phyloP scores from a whole-genome alignment of 2,888 invertebrate species.

The Troides aeacus region DNA sequence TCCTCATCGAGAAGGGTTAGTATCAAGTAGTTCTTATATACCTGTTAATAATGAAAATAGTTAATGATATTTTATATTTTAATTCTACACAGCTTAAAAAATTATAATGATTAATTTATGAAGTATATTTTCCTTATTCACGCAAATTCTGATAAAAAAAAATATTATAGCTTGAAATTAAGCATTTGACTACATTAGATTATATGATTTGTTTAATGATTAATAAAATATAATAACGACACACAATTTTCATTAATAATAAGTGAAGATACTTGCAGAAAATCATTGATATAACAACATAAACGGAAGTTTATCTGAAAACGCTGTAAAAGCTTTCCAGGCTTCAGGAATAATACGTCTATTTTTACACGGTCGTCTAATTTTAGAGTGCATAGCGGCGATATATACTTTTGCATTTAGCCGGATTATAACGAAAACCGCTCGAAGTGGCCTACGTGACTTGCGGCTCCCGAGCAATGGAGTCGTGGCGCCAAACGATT shows the following conservation, averaged over 20 bases:
- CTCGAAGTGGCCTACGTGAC: constrained; percentile 78
- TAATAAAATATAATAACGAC: neutral
- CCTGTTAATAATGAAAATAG: neutral
- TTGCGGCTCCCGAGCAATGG: constrained; percentile 69
- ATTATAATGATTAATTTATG: no score
- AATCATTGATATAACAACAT: constrained; percentile 2
- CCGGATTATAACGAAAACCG: constrained; percentile 47
- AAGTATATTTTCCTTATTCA: no score
- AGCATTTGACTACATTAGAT: no score
- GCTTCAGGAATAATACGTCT: constrained; percentile 35
- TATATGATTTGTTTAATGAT: no score
- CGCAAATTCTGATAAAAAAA: no score
- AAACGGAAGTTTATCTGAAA: constrained; percentile 25
- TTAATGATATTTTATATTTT: no score
- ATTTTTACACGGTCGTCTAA: constrained; percentile 35
- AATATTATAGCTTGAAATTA: no score
- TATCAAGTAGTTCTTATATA: neutral
- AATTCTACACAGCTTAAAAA: no score
- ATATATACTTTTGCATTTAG: constrained; percentile 45
- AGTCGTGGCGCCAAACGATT: constrained; percentile 71
- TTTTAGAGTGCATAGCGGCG: constrained; percentile 13
- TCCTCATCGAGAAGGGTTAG: neutral
- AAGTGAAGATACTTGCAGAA: neutral
- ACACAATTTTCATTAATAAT: neutral
- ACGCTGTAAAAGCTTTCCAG: constrained; percentile 26